Evolutionary conservation across 1,140 invertebrate genomes (phyloP).

Genomic region (Potamilus streckersoni): DNA sequence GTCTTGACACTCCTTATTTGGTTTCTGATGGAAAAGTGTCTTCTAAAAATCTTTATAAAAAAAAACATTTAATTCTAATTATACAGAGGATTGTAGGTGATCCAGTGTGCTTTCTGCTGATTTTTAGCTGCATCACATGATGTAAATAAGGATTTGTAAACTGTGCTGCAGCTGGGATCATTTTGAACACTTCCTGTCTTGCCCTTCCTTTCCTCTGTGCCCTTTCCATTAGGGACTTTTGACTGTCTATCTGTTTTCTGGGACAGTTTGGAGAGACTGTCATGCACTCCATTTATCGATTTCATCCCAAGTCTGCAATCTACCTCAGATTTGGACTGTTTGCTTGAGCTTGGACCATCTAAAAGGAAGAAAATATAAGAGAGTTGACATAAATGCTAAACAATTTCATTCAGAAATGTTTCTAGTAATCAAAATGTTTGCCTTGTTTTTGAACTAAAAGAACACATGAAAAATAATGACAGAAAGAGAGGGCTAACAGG

Average conservation of each 20-base stretch:
- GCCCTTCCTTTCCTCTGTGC: not conserved
- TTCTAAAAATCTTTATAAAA: no score
- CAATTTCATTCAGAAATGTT: no score
- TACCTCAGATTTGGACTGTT: conserved; percentile 20
- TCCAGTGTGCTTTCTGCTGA: conserved; percentile 93
- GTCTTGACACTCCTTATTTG: no score
- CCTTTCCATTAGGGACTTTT: conserved; percentile 13
- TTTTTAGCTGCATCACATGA: conserved; percentile 86
- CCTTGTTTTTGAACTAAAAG: no score
- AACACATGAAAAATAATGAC: no score
- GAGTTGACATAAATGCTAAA: no score
- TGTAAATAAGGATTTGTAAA: conserved; percentile 96
- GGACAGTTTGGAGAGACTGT: conserved; percentile 12
- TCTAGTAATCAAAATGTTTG: no score
- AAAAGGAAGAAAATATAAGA: not conserved
- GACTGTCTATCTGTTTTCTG: conserved; percentile 8
- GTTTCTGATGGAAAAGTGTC: no score
- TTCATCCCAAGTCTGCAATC: conserved; percentile 13
- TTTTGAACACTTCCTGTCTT: conserved; percentile 69
- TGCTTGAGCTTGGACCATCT: conserved; percentile 25
- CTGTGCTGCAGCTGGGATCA: conserved; percentile 89
- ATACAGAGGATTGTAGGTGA: conserved; percentile 89
- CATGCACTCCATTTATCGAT: conserved; percentile 27
- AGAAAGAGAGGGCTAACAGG: no score
- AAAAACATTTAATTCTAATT: no score